Base-by-base conservation (phyloP, 2,888 invertebrate species). In the Lapara coniferarum region DNA sequence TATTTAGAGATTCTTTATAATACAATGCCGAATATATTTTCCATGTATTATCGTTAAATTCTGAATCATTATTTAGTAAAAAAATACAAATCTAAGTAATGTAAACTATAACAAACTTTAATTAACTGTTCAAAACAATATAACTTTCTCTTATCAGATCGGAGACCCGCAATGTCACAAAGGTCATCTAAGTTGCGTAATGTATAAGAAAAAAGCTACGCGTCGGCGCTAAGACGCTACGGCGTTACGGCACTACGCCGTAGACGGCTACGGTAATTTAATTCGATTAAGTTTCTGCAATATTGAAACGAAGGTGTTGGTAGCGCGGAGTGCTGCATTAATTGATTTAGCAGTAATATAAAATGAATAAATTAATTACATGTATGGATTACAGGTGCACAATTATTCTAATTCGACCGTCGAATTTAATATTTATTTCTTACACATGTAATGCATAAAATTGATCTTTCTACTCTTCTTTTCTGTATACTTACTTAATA, bases 171-270 rank as follows among this genome's bases (percentile, higher is more conserved):
- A 69, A 69, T 66, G 69, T 69, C 69, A 57, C 66, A 66, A 69
- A 70, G 67, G 66, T 37, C 68, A 57, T 59, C 58, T 68, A 66
- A 66, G 68, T 66, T 66, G 68, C 70, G 66, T 51, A 66, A 68
- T 66, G 37, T 63, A 66, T 70, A 66, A 67, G 68, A 56, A 66
- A 68, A 46, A 55, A 14, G 66, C 69, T 63, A 70, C 68, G 70
- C 44, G 51, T 68, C 56, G 66, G 44, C 49, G 52, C 51, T 56
- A 70, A 13, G 69, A 56, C 49, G 25, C 67, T 67, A 67, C 67
- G 67, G 10, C 55, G 59, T 57, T 70, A 68, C 59, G 55, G 13
- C 19, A 16, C 71, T 71, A 71, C 71, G 71, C 12, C 71, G 71
- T 71, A 71, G 69, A 37, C 68, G 51, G 51, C 58, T 68, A 68